Evolutionary conservation across 2,888 invertebrate genomes (phyloP).

Genomic region (Diadromus collaris): DNA sequence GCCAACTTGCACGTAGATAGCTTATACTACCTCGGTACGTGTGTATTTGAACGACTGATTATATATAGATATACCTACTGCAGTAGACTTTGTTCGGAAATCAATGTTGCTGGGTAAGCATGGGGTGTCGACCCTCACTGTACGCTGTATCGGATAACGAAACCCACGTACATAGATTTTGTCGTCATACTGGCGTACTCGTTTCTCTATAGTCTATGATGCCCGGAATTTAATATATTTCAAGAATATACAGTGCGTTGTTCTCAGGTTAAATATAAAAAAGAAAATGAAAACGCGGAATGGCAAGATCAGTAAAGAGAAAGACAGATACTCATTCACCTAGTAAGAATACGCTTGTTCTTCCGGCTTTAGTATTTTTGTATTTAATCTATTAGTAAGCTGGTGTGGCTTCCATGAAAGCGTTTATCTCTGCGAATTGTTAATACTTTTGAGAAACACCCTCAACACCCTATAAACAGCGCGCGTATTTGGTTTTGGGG

Average conservation of each 20-base stretch:
- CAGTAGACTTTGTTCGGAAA: slow-evolving; percentile 5
- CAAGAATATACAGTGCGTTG: background rate
- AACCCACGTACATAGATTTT: background rate
- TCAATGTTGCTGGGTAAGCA: slow-evolving; percentile 12
- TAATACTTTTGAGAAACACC: too few relatives aligned
- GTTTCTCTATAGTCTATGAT: background rate
- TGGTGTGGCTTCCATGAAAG: too few relatives aligned
- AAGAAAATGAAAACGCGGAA: background rate
- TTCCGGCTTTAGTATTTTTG: too few relatives aligned
- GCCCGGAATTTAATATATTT: background rate
- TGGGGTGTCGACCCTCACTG: slow-evolving; percentile 1
- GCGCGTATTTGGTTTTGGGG: too few relatives aligned
- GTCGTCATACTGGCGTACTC: background rate
- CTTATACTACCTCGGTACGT: background rate
- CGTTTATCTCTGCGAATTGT: too few relatives aligned
- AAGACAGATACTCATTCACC: background rate
- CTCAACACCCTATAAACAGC: slow-evolving; percentile 12
- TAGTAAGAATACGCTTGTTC: too few relatives aligned
- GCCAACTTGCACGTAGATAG: slow-evolving; percentile 1
- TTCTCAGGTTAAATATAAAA: too few relatives aligned
- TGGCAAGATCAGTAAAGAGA: background rate
- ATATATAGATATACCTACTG: background rate
- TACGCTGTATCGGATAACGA: background rate
- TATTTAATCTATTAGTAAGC: too few relatives aligned
- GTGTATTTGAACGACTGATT: background rate